Conservation (phyloP, 2,113 vertebrate genomes). For the Tursiops truncatus region DNA sequence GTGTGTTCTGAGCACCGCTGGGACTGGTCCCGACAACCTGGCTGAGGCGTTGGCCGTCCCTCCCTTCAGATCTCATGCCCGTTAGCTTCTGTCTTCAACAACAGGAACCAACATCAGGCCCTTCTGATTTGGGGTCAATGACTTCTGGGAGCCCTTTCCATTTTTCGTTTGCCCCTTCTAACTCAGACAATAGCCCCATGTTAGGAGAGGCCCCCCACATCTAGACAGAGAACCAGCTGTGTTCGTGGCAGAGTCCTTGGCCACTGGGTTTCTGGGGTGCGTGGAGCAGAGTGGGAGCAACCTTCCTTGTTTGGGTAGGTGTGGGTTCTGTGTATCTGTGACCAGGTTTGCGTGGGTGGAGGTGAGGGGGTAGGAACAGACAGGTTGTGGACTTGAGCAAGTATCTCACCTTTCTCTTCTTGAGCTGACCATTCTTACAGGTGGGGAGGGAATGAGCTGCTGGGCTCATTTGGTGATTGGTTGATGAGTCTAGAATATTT, state of each 20-base stretch:
- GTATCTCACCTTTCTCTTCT: neutral
- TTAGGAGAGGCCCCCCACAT: neutral
- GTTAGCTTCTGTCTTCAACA: constrained; percentile 70
- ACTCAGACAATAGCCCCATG: neutral
- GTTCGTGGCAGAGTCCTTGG: neutral
- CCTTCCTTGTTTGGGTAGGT: too few relatives aligned
- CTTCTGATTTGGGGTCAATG: constrained; percentile 72
- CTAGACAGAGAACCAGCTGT: neutral
- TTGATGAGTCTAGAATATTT: neutral
- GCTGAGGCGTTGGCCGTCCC: constrained; percentile 66
- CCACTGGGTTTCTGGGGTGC: neutral
- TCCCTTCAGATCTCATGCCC: constrained; percentile 63
- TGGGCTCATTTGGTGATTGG: neutral
- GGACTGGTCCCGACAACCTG: constrained; percentile 62
- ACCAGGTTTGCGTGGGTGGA: neutral
- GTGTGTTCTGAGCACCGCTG: constrained; percentile 31
- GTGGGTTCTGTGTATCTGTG: neutral
- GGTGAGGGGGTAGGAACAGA: rapidly evolving
- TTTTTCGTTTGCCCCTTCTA: neutral
- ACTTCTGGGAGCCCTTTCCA: constrained; percentile 72
- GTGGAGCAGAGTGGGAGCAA: neutral
- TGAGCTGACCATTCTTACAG: neutral
- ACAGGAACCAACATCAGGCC: constrained; percentile 56
- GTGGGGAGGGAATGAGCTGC: neutral
- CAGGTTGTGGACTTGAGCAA: neutral